Percentiles rank a stretch among this genome's conserved stretches.
These are phyloP conservation scores for Champsocephalus gunnari DNA, from an alignment of 2,797 vertebrate genomes.

Conservation along the genomic window DNA sequence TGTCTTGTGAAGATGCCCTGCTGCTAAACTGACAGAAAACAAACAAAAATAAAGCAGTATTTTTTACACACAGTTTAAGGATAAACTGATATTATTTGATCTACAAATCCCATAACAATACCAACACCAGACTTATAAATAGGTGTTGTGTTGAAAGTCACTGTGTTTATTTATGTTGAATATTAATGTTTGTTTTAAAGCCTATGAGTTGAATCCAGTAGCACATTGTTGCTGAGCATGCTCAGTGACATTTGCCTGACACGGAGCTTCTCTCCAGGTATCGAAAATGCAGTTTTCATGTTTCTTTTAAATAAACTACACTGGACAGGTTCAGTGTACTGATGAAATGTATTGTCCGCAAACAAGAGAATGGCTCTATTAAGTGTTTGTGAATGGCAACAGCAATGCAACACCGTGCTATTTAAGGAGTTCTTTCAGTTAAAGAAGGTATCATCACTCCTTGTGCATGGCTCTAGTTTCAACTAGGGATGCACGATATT, in stretches of 20 bases:
- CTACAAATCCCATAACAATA: neutral
- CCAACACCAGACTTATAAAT: neutral
- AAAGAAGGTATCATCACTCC: too few species aligned
- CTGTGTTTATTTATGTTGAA: neutral
- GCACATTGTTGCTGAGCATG: neutral
- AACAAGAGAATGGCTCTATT: neutral
- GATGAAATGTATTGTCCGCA: neutral
- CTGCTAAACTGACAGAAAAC: neutral
- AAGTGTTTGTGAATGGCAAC: neutral
- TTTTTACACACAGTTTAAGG: neutral
- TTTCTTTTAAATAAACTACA: neutral
- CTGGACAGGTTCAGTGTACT: neutral
- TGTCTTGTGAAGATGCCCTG: neutral
- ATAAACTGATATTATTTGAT: neutral
- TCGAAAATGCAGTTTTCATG: neutral
- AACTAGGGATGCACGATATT: too few species aligned
- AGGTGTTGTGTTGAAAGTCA: neutral
- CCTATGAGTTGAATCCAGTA: neutral
- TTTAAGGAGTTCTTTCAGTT: too few species aligned
- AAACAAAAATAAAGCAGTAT: neutral
- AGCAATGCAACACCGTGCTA: neutral
- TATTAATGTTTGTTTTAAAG: neutral
- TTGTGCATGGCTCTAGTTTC: too few species aligned
- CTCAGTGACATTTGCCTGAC: constrained; percentile 16
- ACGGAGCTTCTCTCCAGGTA: neutral